phyloP scores from a whole-genome alignment of 2,888 invertebrate species.

The Ochropacha duplaris region DNA sequence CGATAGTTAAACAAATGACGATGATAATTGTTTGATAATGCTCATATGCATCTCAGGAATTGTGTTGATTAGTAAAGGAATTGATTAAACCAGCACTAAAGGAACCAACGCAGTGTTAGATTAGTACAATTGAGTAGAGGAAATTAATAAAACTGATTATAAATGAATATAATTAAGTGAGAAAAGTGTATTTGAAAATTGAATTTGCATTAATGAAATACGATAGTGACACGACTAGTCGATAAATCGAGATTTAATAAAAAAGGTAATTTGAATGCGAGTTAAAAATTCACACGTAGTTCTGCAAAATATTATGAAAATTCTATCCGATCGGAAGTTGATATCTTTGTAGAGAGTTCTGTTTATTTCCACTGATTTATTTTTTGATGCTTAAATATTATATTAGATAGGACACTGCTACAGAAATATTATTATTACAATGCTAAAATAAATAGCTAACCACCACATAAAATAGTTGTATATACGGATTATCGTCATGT shows the following conservation, averaged over 20 bases:
- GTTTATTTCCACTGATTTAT: background rate
- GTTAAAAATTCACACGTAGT: background rate
- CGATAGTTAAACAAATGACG: background rate
- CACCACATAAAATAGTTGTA: conserved; percentile 32
- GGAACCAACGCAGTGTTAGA: background rate
- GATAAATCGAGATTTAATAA: background rate
- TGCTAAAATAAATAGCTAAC: conserved; percentile 21
- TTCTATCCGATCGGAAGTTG: background rate
- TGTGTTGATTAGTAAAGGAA: background rate
- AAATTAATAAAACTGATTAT: background rate
- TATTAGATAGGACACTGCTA: background rate
- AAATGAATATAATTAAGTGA: background rate
- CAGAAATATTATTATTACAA: conserved; percentile 22
- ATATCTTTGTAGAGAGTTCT: background rate
- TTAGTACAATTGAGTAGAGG: background rate
- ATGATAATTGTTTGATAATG: background rate
- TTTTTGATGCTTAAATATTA: background rate
- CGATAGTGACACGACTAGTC: background rate
- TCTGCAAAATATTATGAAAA: background rate
- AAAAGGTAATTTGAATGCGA: background rate
- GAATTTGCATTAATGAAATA: background rate
- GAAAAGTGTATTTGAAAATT: background rate
- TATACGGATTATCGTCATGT: conserved; percentile 44
- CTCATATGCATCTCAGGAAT: background rate
- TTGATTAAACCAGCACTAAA: background rate